These are phyloP conservation scores for Anthrax anthrax DNA, from an alignment of 2,888 invertebrate species.

Conservation along the genomic window DNA sequence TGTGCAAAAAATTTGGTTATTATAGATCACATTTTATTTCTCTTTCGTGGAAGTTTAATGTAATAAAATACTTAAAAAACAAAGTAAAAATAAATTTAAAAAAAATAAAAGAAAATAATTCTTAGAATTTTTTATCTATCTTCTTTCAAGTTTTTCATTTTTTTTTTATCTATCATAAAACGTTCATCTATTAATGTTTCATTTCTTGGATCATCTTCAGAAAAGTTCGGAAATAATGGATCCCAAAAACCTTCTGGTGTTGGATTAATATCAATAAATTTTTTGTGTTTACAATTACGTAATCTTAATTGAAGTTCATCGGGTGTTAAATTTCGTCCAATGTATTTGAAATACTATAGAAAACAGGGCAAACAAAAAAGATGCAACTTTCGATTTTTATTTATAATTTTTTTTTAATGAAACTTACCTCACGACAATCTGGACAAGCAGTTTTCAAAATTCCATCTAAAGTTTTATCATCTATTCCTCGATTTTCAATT, in stretches of 20 bases:
- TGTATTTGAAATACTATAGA: conserved; percentile 24
- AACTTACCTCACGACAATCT: conserved; percentile 7
- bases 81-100: background rate
- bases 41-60: too few species aligned
- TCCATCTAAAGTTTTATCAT: too few species aligned
- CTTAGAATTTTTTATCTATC: too few species aligned
- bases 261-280: conserved; percentile 13
- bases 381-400: too few species aligned
- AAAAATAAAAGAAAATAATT: background rate
- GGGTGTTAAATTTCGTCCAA: conserved; percentile 20
- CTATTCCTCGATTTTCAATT: too few species aligned
- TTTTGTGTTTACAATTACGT: conserved; percentile 20
- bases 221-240: conserved; percentile 25
- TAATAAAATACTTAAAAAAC: background rate
- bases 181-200: conserved; percentile 24
- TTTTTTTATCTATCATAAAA: conserved; percentile 16
- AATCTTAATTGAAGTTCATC: conserved; percentile 22
- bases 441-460: conserved; percentile 2
- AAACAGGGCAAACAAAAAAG: too few species aligned
- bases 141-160: too few species aligned
- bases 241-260: conserved; percentile 32
- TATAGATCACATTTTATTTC: too few species aligned
- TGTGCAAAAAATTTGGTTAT: background rate
- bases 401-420: background rate
- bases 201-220: conserved; percentile 25